These are phyloP conservation scores for Propsilocerus akamusi DNA, from an alignment of 1,140 invertebrate genomes.

Conservation along the genomic window DNA sequence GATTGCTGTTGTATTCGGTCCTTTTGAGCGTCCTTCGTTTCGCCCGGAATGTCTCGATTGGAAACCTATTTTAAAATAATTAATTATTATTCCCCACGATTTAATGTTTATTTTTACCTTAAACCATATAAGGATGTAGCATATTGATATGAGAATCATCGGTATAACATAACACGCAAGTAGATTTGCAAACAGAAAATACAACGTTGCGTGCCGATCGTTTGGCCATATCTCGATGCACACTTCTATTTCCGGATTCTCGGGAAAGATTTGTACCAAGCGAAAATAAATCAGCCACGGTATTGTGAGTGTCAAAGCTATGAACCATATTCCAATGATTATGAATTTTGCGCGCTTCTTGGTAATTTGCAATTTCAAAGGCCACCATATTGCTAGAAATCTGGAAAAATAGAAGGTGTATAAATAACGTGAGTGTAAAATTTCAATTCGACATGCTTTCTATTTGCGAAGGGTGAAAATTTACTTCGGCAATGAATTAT, in stretches of 20 bases:
- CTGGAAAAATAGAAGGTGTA: conserved; percentile 58
- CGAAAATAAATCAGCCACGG: conserved; percentile 86
- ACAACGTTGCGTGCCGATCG: conserved; percentile 54
- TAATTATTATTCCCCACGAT: too few relatives aligned
- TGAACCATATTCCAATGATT: conserved; percentile 81
- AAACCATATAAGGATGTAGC: conserved; percentile 85
- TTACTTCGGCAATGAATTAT: too few relatives aligned
- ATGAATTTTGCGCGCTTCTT: conserved; percentile 64
- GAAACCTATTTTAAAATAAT: too few relatives aligned
- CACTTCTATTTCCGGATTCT: conserved; percentile 46
- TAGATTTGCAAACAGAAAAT: conserved; percentile 78
- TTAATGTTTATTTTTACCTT: too few relatives aligned
- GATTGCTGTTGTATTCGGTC: conserved; percentile 81
- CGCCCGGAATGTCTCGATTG: conserved; percentile 53
- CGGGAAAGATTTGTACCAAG: conserved; percentile 50
- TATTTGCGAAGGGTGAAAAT: too few relatives aligned
- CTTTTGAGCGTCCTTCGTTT: conserved; percentile 80
- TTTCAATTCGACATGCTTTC: too few relatives aligned
- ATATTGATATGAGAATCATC: conserved; percentile 75
- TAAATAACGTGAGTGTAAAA: too few relatives aligned
- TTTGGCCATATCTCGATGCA: conserved; percentile 75
- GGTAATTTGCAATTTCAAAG: conserved; percentile 78
- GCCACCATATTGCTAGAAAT: conserved; percentile 90
- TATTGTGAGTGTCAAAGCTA: conserved; percentile 62
- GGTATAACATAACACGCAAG: conserved; percentile 85